A percentile compares a stretch with the other conserved stretches of the same genome.
These are phyloP conservation scores for Erebia ligea DNA, from an alignment of 2,888 invertebrate genomes.

Conservation along the genomic window DNA sequence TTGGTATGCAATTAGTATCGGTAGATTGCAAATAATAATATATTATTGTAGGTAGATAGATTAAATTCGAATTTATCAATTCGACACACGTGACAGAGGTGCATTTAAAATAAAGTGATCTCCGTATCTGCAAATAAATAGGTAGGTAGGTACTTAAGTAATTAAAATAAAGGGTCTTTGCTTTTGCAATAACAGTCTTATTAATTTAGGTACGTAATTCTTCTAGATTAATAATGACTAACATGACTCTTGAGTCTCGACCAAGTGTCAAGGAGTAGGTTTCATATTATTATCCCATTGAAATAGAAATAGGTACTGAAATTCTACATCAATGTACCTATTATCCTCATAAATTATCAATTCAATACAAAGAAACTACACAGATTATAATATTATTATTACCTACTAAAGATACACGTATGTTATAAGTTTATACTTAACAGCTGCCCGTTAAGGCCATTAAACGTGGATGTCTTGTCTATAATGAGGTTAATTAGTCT, in stretches of 20 bases:
- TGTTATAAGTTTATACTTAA: too few species aligned
- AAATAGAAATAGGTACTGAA: too few species aligned
- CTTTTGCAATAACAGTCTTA: too few species aligned
- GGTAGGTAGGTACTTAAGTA: background rate
- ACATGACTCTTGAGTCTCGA: too few species aligned
- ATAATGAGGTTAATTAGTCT: conserved; percentile 10
- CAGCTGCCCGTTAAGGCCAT: background rate
- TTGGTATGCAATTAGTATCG: too few species aligned
- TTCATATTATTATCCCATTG: too few species aligned
- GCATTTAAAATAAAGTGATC: background rate
- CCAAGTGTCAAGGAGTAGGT: too few species aligned
- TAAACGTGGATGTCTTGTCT: conserved; percentile 18
- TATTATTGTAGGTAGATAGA: background rate
- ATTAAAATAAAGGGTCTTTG: too few species aligned
- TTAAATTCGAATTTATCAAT: background rate
- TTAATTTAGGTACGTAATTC: too few species aligned
- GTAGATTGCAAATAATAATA: background rate
- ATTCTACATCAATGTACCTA: too few species aligned
- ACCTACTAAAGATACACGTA: background rate
- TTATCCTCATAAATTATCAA: background rate
- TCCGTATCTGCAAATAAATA: too few species aligned
- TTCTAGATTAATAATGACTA: too few species aligned
- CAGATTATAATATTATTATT: background rate
- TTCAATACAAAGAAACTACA: conserved; percentile 2
- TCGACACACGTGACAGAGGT: background rate